phyloP scores from a whole-genome alignment of 2,797 vertebrate genomes.

The Cossypha caffra region DNA sequence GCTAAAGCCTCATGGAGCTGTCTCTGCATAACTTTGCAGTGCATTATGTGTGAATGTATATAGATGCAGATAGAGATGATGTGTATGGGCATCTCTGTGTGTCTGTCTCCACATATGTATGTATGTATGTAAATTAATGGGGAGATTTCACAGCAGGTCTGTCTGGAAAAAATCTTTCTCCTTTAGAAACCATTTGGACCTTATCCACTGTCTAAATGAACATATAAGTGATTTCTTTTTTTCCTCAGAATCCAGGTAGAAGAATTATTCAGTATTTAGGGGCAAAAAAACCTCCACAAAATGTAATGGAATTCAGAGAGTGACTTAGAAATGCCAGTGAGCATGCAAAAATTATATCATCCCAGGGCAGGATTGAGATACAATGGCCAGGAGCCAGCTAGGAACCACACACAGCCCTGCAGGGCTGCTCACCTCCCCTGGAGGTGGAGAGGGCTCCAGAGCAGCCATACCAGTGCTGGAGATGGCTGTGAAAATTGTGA shows the following conservation, averaged over 20 bases:
- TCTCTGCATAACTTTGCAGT: not conserved
- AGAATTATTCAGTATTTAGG: not conserved
- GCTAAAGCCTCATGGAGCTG: not conserved
- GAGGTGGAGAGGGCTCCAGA: not conserved
- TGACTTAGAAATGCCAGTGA: not conserved
- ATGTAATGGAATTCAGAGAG: not conserved
- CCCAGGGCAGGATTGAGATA: not conserved
- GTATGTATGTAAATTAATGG: not conserved
- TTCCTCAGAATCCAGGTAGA: not conserved
- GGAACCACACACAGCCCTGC: not conserved
- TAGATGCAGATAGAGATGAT: not conserved
- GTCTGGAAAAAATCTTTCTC: not conserved
- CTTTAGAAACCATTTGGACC: not conserved
- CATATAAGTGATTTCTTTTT: not conserved
- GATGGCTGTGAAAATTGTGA: not conserved
- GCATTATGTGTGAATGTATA: not conserved
- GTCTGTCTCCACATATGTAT: not conserved
- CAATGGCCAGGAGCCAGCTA: accelerated
- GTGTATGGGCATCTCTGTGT: not conserved
- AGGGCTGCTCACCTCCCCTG: not conserved
- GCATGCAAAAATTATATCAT: not conserved
- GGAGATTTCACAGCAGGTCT: not conserved
- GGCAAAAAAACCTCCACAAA: accelerated
- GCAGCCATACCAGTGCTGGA: not conserved
- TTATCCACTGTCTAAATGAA: not conserved